Base-by-base conservation (phyloP, 2,888 invertebrate species). In the Drosophila nigritarsus region DNA sequence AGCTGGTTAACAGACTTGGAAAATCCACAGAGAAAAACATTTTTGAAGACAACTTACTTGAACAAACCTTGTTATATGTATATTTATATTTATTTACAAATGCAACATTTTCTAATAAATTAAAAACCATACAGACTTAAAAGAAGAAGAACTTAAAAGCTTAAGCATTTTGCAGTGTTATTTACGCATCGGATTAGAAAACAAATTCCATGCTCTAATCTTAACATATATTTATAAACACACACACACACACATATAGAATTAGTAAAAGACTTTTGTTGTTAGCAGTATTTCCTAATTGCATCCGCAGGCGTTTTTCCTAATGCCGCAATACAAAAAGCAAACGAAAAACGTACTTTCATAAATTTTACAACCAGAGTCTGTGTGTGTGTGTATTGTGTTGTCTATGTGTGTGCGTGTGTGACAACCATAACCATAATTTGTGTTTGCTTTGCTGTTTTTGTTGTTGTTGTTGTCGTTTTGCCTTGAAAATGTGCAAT, bases 401-500 rank as follows among this genome's bases (percentile, higher is more conserved):
- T 24, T 24, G 51, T 18, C 1, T 8, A 2, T 24, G 58, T 36
- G 67, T 42, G 42, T 62, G n/a, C 40, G 36, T 32, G 32, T 32
- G 40, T 45, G 53, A 63, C 64, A 49, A 38, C 74, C 72, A 75
- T 69, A 77, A 74, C 74, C 69, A 76, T 79, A 83, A 81, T 77
- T 83, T 71, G 68, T 32, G 69, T 65, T 30, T 69, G 40, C 50
- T 73, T 71, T 60, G 13, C 49, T 58, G 32, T 65, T 67, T 38
- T 63, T 49, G 20, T 7, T 61, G 42, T 65, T 18, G 53, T 36
- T 27, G 15, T 40, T 61, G 40, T 65, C 64, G 40, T 65, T 75
- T 78, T 53, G 65, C 86, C 58, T 68, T 70, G 75, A 83, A 87
- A 79, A 75, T 71, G 76, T 59, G 82, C 75, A 80, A 87, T 84